These are phyloP conservation scores for Oedothorax gibbosus DNA, from an alignment of 1,140 invertebrate genomes.

Conservation along the genomic window DNA sequence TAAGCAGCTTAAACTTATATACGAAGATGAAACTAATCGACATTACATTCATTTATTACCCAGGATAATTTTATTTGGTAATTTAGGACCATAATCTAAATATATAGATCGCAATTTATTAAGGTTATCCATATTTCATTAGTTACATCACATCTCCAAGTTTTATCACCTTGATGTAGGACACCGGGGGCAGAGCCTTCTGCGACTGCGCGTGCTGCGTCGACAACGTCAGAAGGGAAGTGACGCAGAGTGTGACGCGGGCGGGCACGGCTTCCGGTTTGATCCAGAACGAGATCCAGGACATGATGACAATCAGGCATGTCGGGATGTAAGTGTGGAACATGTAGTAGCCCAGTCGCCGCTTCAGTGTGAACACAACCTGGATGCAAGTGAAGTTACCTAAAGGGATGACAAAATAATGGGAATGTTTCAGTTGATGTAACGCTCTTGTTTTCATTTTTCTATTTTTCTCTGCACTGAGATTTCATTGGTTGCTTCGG, in stretches of 20 bases:
- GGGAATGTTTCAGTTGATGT: not conserved
- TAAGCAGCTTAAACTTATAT: no score
- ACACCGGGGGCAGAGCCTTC: conserved; percentile 88
- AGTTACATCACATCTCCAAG: conserved; percentile 54
- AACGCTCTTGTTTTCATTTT: no score
- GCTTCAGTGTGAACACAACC: conserved; percentile 85
- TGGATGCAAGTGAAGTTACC: conserved; percentile 90
- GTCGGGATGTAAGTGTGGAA: conserved; percentile 76
- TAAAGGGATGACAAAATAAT: conserved; percentile 63
- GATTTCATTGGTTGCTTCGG: no score
- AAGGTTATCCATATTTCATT: no score
- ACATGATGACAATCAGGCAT: conserved; percentile 68
- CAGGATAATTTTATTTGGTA: no score
- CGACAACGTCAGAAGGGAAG: conserved; percentile 81
- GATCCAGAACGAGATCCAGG: conserved; percentile 80
- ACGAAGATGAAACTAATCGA: no score
- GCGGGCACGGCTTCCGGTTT: conserved; percentile 70
- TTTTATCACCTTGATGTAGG: conserved; percentile 78
- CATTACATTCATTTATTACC: no score
- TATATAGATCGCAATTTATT: no score
- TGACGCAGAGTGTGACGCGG: conserved; percentile 67
- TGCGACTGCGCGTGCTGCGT: conserved; percentile 73
- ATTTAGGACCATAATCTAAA: no score
- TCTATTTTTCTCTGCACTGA: no score
- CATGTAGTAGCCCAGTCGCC: conserved; percentile 84